These are phyloP conservation scores for Eupristina koningsbergeri DNA, from an alignment of 1,140 invertebrate genomes.

Conservation along the genomic window DNA sequence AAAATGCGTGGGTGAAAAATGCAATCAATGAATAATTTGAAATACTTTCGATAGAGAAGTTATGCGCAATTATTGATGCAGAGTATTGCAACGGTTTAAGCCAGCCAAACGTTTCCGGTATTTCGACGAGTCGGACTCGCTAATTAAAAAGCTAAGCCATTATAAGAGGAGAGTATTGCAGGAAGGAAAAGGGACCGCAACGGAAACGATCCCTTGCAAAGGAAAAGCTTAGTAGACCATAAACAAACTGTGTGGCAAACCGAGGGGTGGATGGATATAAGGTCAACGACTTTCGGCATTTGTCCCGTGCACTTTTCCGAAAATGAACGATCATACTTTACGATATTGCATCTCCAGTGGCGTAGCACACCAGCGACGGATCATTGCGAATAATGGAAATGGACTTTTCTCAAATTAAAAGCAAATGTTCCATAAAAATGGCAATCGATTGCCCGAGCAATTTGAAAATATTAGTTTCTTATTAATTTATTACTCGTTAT, in stretches of 20 bases:
- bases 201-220: conserved; percentile 33
- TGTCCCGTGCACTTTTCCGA: background rate
- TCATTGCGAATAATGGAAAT: background rate
- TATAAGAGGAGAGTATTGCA: background rate
- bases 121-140: background rate
- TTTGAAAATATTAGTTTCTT: background rate
- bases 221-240: conserved; percentile 17
- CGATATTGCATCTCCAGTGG: background rate
- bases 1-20: too few relatives aligned
- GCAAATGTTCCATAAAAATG: too few relatives aligned
- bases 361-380: background rate
- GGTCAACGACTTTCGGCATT: conserved; percentile 1
- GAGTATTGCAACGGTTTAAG: background rate
- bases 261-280: background rate
- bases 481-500: background rate
- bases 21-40: background rate
- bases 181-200: conserved; percentile 1
- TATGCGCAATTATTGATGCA: background rate
- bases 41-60: background rate
- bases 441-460: too few relatives aligned
- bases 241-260: background rate
- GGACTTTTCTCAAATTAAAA: background rate
- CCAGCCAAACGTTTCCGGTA: background rate
- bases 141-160: conserved; percentile 17
- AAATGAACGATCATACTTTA: background rate